A percentile compares a stretch with the other conserved stretches of the same genome.
Conservation (phyloP, 2,888 invertebrate species). For the Druceiella hillmani region DNA sequence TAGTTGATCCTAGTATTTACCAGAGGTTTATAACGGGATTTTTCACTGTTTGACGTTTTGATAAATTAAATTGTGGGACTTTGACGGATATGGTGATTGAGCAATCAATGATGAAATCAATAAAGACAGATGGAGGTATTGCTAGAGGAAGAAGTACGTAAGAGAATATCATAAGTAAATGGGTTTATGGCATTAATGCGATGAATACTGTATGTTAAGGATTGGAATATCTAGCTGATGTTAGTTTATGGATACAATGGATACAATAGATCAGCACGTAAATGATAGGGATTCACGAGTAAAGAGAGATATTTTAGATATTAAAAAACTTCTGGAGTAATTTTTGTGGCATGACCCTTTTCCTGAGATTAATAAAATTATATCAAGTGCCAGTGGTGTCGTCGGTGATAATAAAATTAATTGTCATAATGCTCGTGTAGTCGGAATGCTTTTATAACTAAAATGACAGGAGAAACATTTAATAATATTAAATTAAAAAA, state of each 20-base stretch:
- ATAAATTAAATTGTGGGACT: slow-evolving; percentile 33
- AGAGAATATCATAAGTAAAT: slow-evolving; percentile 33
- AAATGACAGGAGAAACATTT: slow-evolving; percentile 27
- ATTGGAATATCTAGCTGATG: slow-evolving; percentile 29
- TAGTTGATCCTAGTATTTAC: slow-evolving; percentile 27
- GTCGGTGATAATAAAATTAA: slow-evolving; percentile 25
- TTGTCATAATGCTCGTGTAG: slow-evolving; percentile 26
- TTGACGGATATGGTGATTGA: slow-evolving; percentile 32
- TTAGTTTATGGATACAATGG: no score
- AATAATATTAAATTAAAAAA: slow-evolving; percentile 30
- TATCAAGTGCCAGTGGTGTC: slow-evolving; percentile 23
- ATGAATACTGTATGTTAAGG: slow-evolving; percentile 28
- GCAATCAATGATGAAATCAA: slow-evolving; percentile 29
- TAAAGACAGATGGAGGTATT: slow-evolving; percentile 34
- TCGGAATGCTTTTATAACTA: slow-evolving; percentile 26
- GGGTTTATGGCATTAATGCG: slow-evolving; percentile 29
- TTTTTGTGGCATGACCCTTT: slow-evolving; percentile 30
- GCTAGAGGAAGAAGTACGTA: slow-evolving; percentile 32
- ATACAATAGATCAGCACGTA: slow-evolving; percentile 31
- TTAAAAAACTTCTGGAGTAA: slow-evolving; percentile 28
- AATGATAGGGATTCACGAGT: slow-evolving; percentile 31
- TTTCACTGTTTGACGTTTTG: slow-evolving; percentile 30
- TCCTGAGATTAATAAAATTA: slow-evolving; percentile 17
- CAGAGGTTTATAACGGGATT: slow-evolving; percentile 29
- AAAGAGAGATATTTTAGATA: slow-evolving; percentile 26